These are phyloP conservation scores for Incurvaria masculella DNA, from an alignment of 2,888 invertebrate genomes.

Conservation along the genomic window DNA sequence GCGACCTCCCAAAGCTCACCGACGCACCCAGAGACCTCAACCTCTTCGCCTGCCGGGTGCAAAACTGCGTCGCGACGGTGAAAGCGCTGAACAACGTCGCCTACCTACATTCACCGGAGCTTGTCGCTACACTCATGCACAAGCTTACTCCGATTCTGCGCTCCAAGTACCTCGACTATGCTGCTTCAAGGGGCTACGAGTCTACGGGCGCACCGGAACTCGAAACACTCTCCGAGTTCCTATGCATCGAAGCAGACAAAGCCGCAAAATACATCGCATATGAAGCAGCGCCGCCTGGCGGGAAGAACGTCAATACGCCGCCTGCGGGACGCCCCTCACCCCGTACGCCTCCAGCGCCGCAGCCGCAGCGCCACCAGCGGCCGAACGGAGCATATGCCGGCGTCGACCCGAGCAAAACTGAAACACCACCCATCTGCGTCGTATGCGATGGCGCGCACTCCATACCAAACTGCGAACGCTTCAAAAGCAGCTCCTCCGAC, in stretches of 20 bases:
- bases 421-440: constrained; percentile 4
- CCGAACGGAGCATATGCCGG: background rate
- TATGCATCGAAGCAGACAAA: constrained; percentile 2
- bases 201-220: background rate
- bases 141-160: too few species aligned
- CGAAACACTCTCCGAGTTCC: background rate
- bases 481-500: background rate
- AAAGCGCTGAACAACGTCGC: too few species aligned
- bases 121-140: too few species aligned
- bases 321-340: background rate
- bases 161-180: too few species aligned
- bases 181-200: too few species aligned
- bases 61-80: too few species aligned
- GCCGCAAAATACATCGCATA: background rate
- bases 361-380: constrained; percentile 6
- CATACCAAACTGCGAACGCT: constrained; percentile 6
- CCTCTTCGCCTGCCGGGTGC: too few species aligned
- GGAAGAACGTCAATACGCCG: background rate
- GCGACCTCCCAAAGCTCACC: too few species aligned
- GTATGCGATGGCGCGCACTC: constrained; percentile 5
- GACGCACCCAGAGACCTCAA: too few species aligned
- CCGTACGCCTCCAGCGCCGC: background rate
- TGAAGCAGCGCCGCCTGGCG: background rate
- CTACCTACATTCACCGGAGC: too few species aligned
- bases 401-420: constrained; percentile 3